Evolutionary conservation across 2,797 vertebrate species (phyloP).

Genomic region (Podarcis siculus): DNA sequence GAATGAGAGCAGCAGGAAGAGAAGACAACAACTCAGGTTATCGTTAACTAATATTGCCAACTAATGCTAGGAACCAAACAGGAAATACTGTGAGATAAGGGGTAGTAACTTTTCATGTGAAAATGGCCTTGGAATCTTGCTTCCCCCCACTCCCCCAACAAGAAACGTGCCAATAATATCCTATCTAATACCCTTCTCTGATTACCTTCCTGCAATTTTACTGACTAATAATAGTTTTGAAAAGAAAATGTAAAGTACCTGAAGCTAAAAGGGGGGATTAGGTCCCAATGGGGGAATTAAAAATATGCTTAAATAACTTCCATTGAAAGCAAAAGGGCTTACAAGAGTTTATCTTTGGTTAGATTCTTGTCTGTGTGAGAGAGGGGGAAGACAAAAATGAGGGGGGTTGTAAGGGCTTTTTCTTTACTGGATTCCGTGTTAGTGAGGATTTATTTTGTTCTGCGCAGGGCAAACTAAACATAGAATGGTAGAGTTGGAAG

Average conservation of each 20-base stretch:
- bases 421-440: background rate
- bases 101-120: background rate
- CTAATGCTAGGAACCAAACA: background rate
- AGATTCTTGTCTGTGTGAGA: background rate
- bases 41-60: background rate
- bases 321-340: background rate
- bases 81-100: background rate
- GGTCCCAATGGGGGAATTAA: background rate
- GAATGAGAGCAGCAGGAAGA: background rate
- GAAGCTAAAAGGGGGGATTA: background rate
- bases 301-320: background rate
- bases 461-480: background rate
- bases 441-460: background rate
- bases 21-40: background rate
- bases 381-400: background rate
- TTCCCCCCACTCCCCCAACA: background rate
- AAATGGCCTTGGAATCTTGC: background rate
- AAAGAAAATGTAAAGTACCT: background rate
- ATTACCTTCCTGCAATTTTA: background rate
- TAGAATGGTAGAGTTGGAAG: too few relatives aligned
- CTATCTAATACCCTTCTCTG: background rate
- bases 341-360: background rate
- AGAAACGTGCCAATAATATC: background rate
- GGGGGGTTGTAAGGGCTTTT: background rate
- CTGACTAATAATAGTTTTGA: background rate